These are phyloP conservation scores for Dermatophagoides farinae DNA, from an alignment of 1,140 invertebrate genomes.

Conservation along the genomic window DNA sequence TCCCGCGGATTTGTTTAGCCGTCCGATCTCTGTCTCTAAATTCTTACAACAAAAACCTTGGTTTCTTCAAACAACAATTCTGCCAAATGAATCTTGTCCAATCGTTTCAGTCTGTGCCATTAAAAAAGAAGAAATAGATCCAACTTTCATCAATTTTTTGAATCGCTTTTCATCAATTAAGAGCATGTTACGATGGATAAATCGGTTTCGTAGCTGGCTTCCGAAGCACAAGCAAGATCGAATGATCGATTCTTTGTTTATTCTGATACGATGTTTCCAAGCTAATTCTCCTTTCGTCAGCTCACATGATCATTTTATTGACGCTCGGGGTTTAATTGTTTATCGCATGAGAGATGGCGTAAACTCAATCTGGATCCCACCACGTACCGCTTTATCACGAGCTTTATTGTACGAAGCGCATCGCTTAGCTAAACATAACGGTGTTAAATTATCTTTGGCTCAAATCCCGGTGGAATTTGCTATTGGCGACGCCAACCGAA, in stretches of 20 bases:
- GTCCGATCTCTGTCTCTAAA: background rate
- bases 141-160: background rate
- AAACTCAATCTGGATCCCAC: background rate
- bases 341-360: background rate
- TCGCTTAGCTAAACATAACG: background rate
- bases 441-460: background rate
- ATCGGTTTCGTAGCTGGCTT: background rate
- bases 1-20: background rate
- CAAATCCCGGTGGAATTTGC: background rate
- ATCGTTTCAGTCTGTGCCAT: background rate
- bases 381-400: background rate
- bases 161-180: background rate
- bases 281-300: background rate
- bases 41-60: background rate
- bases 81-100: background rate
- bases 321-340: background rate
- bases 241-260: background rate
- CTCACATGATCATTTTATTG: background rate
- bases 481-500: background rate
- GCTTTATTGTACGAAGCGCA: background rate
- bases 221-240: background rate
- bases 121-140: too few species aligned
- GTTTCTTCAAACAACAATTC: background rate
- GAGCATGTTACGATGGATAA: background rate
- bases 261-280: background rate